Base-by-base conservation (phyloP, 2,113 vertebrate genomes). In the Actenoides lindsayi region DNA sequence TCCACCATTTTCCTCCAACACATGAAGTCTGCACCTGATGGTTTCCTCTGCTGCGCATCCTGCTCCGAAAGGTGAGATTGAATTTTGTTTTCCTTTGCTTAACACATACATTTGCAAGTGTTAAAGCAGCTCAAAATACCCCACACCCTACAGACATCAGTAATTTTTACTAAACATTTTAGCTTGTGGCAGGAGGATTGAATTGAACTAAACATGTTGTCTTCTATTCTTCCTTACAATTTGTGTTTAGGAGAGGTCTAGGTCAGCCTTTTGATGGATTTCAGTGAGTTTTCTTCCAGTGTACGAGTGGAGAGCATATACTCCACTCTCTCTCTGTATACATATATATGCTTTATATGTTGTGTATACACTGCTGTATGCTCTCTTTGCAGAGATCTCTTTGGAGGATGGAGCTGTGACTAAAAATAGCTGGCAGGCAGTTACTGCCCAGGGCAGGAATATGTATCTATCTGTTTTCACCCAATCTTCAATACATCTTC, bases 1-100 rank as follows among this genome's bases (percentile, higher is more conserved):
- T 86, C 91, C 35, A 70, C 18, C 4, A 4, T 13, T 75, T 78
- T 75, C 57, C 39, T 81, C n/a, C 74, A 50, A 1, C 17, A 14
- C 18, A 42, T 57, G 3, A 73, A 54, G 13, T n/a, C 17, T 42
- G 3, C 31, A 17, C 2, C 0, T 39, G 31, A 18, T 42, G 35
- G 54, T 73, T 76, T 37, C 35, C 16, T 79, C 57, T 83, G 33
- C 48, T 86, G 24, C 42, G 86, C 23, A 37, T 69, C 25, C 27
- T 37, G 1, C 51, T 87, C 37, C 16, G n/a, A 68, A 93, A 83
- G 30, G 56, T 93, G 87, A 82, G 56, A 30, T 1, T 54, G 30
- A 42, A 12, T 60, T 35, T 70, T 78, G 7, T 42, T 91, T 67
- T 20, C 17, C 12, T 86, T 75, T 77, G 11, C 86, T 79, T 60